These are phyloP conservation scores for Tyrannus savana DNA, from an alignment of 2,113 vertebrate species.

Conservation along the genomic window DNA sequence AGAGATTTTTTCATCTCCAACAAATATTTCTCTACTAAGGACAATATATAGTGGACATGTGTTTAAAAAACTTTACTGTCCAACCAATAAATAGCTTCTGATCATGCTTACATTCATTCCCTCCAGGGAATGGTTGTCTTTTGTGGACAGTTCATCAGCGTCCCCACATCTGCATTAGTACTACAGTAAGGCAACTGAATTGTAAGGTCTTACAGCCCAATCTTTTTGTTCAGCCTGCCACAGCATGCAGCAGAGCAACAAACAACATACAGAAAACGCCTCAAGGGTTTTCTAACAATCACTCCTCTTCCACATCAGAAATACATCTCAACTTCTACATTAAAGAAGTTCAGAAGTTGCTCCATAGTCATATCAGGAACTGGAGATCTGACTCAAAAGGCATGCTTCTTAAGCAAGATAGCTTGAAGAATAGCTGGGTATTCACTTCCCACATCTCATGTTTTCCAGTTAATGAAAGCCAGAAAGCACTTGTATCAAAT, in stretches of 20 bases:
- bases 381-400: neutral
- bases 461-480: neutral
- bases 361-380: neutral
- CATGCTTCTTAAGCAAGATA: neutral
- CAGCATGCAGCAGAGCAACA: fast-evolving
- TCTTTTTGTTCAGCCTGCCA: neutral
- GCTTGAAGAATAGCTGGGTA: neutral
- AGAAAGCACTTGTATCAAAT: neutral
- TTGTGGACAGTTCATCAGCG: neutral
- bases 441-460: neutral
- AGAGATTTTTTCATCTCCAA: neutral
- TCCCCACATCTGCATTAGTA: neutral
- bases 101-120: neutral
- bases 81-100: neutral
- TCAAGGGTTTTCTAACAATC: neutral
- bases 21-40: neutral
- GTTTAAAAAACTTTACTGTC: neutral
- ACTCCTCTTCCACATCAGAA: neutral
- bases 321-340: neutral
- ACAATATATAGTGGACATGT: neutral
- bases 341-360: neutral
- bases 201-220: neutral
- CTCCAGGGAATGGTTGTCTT: neutral
- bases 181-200: neutral
- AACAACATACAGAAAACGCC: neutral